phyloP scores from a whole-genome alignment of 1,140 invertebrate species.

The Sinella curviseta region DNA sequence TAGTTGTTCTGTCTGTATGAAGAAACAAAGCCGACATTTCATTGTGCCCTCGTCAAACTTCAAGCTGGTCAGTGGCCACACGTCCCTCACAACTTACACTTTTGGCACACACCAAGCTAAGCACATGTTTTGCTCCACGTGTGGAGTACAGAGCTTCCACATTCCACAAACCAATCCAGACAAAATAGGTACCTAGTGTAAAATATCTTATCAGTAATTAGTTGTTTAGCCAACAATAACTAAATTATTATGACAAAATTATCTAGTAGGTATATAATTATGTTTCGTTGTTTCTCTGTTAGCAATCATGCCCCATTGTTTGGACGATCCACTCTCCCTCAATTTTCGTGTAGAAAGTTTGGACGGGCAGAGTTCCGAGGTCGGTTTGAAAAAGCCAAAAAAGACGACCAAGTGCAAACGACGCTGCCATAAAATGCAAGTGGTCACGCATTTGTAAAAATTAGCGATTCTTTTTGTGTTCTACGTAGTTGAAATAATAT shows the following conservation, averaged over 20 bases:
- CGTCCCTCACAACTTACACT: constrained; percentile 57
- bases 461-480: too few species aligned
- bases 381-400: neutral
- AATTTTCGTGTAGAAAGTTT: constrained; percentile 53
- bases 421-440: too few species aligned
- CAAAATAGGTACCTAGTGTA: constrained; percentile 54
- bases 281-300: too few species aligned
- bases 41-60: constrained; percentile 57
- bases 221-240: neutral
- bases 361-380: constrained; percentile 59
- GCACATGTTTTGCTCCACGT: constrained; percentile 60
- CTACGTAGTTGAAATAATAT: too few species aligned
- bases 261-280: too few species aligned
- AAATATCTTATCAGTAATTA: neutral
- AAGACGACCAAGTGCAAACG: too few species aligned
- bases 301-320: constrained; percentile 56
- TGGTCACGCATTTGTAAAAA: too few species aligned
- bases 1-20: constrained; percentile 59
- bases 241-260: neutral
- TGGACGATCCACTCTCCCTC: constrained; percentile 56
- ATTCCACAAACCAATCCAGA: constrained; percentile 59
- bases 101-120: constrained; percentile 59
- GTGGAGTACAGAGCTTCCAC: constrained; percentile 61
- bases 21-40: constrained; percentile 59
- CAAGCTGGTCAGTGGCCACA: constrained; percentile 56